These are phyloP conservation scores for Lithodes maja DNA, from an alignment of 2,888 invertebrate genomes.

Conservation along the genomic window DNA sequence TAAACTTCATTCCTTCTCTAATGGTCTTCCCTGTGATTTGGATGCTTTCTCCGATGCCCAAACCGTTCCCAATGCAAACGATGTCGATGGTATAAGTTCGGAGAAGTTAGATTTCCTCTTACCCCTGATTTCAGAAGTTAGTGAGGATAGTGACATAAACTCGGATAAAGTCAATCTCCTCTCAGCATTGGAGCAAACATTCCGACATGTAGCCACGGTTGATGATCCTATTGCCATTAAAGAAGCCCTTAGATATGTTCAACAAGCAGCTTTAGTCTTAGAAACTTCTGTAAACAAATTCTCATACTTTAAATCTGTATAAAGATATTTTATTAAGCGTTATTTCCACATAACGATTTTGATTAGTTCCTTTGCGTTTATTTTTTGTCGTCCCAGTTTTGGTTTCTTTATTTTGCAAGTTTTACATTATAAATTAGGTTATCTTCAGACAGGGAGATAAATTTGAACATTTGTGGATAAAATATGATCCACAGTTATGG, in stretches of 20 bases:
- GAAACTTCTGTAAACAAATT: slow-evolving; percentile 28
- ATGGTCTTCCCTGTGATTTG: background rate
- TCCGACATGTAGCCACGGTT: slow-evolving; percentile 12
- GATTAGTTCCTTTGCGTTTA: too few species aligned
- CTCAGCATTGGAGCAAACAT: slow-evolving; percentile 20
- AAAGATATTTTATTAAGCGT: too few species aligned
- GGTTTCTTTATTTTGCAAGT: too few species aligned
- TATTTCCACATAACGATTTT: too few species aligned
- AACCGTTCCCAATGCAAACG: background rate
- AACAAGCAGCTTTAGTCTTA: slow-evolving; percentile 14
- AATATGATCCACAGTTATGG: too few species aligned
- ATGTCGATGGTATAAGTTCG: background rate
- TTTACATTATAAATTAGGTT: too few species aligned
- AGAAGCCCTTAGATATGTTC: slow-evolving; percentile 22
- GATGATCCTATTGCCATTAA: background rate
- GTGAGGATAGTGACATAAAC: background rate
- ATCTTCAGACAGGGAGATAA: too few species aligned
- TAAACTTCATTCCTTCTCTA: background rate
- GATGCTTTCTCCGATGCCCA: background rate
- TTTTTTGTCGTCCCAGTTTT: too few species aligned
- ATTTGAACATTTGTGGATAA: too few species aligned
- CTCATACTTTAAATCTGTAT: too few species aligned
- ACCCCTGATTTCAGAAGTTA: background rate
- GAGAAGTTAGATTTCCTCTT: background rate
- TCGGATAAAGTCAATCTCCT: slow-evolving; percentile 1